Conservation (phyloP, 1,140 invertebrate species). For the Laupala kohalensis region DNA sequence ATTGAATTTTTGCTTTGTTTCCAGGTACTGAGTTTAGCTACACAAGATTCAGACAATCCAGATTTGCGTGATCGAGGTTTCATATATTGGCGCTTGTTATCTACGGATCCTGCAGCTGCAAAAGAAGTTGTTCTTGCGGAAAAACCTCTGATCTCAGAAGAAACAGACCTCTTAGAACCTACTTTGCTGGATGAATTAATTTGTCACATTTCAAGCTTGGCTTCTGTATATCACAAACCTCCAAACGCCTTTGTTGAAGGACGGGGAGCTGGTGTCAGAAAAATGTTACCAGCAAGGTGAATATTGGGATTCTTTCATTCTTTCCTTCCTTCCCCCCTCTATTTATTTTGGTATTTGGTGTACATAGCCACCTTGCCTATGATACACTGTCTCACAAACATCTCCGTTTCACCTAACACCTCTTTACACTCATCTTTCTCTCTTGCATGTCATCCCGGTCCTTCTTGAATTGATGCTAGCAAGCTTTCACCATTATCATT, state of each 20-base stretch:
- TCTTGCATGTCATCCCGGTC: too few species aligned
- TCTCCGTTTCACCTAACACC: too few species aligned
- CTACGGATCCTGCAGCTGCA: constrained; percentile 95
- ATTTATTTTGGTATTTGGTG: too few species aligned
- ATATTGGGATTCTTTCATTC: too few species aligned
- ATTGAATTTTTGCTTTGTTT: neutral
- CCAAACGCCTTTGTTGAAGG: constrained; percentile 98
- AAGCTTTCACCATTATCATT: too few species aligned
- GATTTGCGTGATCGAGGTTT: constrained; percentile 97
- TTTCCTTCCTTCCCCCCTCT: too few species aligned
- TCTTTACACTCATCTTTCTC: too few species aligned
- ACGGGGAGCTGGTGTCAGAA: constrained; percentile 31
- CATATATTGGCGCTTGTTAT: constrained; percentile 97
- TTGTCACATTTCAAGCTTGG: constrained; percentile 96
- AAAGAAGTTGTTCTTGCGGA: constrained; percentile 99
- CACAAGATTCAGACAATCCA: constrained; percentile 98
- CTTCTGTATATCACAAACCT: constrained; percentile 98
- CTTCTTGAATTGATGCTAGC: too few species aligned
- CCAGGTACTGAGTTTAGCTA: constrained; percentile 80
- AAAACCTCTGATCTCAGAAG: constrained; percentile 95
- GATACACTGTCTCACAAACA: too few species aligned
- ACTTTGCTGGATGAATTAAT: constrained; percentile 96
- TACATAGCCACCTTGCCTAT: too few species aligned
- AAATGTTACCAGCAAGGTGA: constrained; percentile 35
- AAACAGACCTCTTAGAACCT: constrained; percentile 96